Evolutionary conservation across 1,140 invertebrate species (phyloP).

Genomic region (Pachypsylla venusta): DNA sequence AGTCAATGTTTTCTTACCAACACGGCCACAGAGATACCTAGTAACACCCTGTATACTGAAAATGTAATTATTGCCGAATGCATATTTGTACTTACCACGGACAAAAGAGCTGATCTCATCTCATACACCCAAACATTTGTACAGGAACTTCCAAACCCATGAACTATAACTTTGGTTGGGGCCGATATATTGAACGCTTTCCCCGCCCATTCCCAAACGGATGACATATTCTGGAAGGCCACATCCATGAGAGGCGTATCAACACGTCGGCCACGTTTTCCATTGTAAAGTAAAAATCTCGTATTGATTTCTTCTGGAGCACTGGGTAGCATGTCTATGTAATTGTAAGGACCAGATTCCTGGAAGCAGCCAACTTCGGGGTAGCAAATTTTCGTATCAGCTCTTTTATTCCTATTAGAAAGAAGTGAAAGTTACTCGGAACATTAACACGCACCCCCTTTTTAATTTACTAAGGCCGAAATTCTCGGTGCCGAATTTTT

Average conservation of each 20-base stretch:
- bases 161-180: conserved; percentile 62
- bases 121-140: conserved; percentile 83
- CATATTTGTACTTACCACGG: conserved; percentile 49
- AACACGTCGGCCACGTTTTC: conserved; percentile 33
- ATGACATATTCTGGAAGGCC: conserved; percentile 47
- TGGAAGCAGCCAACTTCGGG: conserved; percentile 85
- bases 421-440: too few species aligned
- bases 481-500: too few species aligned
- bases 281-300: conserved; percentile 48
- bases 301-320: conserved; percentile 61
- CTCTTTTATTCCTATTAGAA: conserved; percentile 38
- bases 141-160: conserved; percentile 85
- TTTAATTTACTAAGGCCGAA: too few species aligned
- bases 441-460: too few species aligned
- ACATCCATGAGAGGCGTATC: conserved; percentile 47
- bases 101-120: conserved; percentile 77
- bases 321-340: conserved; percentile 74
- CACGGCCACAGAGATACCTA: too few species aligned
- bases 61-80: too few species aligned
- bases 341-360: conserved; percentile 78
- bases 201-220: conserved; percentile 42
- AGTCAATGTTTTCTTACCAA: background rate
- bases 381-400: conserved; percentile 68
- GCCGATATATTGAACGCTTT: conserved; percentile 43
- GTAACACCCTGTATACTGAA: too few species aligned